Conservation (phyloP, 2,113 vertebrate species). For the Chlamydotis undulata region DNA sequence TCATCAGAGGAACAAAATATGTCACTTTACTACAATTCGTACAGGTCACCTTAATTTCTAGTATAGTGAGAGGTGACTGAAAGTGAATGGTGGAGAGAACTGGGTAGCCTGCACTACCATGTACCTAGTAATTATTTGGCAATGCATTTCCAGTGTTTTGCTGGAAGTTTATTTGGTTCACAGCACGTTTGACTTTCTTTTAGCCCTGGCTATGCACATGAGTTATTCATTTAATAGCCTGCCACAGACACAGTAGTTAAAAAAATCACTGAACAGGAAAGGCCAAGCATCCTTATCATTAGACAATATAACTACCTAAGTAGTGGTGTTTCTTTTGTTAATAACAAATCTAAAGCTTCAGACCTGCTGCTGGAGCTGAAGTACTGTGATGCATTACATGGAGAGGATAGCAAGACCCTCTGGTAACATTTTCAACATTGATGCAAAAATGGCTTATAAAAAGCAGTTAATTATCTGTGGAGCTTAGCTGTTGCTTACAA, state of each 20-base stretch:
- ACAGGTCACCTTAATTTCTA: neutral
- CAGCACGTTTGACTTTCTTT: neutral
- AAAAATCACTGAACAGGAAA: neutral
- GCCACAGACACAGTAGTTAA: neutral
- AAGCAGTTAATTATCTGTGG: neutral
- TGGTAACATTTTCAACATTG: slow-evolving; percentile 38
- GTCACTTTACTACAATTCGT: neutral
- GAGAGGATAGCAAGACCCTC: slow-evolving; percentile 15
- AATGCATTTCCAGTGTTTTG: neutral
- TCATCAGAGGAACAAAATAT: neutral
- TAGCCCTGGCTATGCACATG: neutral
- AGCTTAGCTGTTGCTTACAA: neutral
- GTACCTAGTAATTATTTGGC: neutral
- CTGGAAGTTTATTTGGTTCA: neutral
- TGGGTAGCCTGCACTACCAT: neutral
- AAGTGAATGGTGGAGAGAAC: neutral
- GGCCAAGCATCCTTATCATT: neutral
- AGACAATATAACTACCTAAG: neutral
- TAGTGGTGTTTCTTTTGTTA: neutral
- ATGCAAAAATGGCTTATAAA: neutral
- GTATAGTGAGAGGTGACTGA: neutral
- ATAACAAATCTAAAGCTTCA: neutral
- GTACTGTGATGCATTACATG: neutral
- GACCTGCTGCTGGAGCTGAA: slow-evolving; percentile 1
- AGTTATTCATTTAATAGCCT: neutral